A percentile compares a stretch with the other conserved stretches of the same genome.
phyloP scores from a whole-genome alignment of 2,888 invertebrate genomes.

The Chirona hameri region DNA sequence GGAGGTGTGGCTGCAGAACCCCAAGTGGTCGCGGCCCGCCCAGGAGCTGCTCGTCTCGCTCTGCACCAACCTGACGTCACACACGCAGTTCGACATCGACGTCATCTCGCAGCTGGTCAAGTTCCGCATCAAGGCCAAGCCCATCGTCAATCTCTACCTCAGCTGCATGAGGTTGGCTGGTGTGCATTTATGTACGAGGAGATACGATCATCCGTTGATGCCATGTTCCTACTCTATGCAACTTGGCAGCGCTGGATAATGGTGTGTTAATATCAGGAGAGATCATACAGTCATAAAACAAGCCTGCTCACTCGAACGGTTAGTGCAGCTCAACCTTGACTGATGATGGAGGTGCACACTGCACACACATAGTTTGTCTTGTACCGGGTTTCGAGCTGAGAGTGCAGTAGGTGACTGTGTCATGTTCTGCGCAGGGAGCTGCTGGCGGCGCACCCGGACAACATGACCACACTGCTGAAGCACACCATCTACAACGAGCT shows the following conservation, averaged over 20 bases:
- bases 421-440: conserved; percentile 63
- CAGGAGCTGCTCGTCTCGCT: conserved; percentile 87
- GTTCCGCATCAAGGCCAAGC: conserved; percentile 89
- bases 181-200: no score
- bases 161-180: conserved; percentile 62
- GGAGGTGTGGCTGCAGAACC: conserved; percentile 93
- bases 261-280: no score
- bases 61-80: conserved; percentile 80
- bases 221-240: no score
- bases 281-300: no score
- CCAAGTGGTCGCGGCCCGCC: conserved; percentile 85
- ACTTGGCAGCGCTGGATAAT: no score
- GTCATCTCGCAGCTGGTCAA: conserved; percentile 81
- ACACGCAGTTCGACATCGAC: conserved; percentile 63
- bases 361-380: no score
- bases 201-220: no score
- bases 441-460: conserved; percentile 76
- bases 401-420: conserved; percentile 35
- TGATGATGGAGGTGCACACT: no score
- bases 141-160: conserved; percentile 81
- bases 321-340: no score
- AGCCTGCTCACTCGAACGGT: no score
- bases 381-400: no score
- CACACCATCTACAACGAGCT: conserved; percentile 93
- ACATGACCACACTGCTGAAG: conserved; percentile 77